Base-by-base conservation (phyloP, 37 sponge, comb jelly and placozoan genomes). In the Eunapius fragilis region DNA sequence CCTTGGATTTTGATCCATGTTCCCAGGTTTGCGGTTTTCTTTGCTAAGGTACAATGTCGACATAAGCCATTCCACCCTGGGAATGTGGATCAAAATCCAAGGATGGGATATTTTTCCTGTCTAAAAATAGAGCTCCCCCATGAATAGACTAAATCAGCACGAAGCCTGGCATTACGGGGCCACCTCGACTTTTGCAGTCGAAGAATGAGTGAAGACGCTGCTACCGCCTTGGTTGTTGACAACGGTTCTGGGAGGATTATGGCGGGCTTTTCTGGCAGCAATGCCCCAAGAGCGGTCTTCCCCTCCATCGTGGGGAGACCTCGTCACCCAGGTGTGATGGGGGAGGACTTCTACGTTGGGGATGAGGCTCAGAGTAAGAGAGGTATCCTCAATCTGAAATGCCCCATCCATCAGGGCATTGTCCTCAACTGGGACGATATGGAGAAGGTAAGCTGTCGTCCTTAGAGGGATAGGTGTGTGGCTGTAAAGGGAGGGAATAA, bases 401-500 rank as follows among this genome's bases (percentile, higher is more conserved):
- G 97, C 92, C 99, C 99, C 90, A 97, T 99, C 87, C 97, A 97
- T 86, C 99, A 97, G 84, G 99, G 99, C 32, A 97, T 99, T 94
- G 99, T 99, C 72, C 97, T 96, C 84, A 99, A 99, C 97, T 99
- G 99, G 99, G 99, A 99, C 76, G 99, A 99, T 85, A 99, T 99
- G 99, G 99, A 99, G 92, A 99, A 97, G 94, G 96, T 95, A 73
- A 72, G 90, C 22, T n/a, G n/a, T n/a, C n/a, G n/a, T n/a, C n/a
- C n/a, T n/a, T n/a, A n/a, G 71, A 26, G 48, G 31, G 23, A 37
- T 23, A 28, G 9, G 25, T 25, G 48, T 2, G 34, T 1, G n/a
- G n/a, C n/a, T n/a, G n/a, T n/a, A n/a, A 23, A 47, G 30, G 58
- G 25, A 4, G 25, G 24, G 17, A 22, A 11, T 84, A 49, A 2